Evolutionary conservation across 2,888 invertebrate species (phyloP), one percentile per base, ranked within the genome.

Genomic region (Buathra laborator): DNA sequence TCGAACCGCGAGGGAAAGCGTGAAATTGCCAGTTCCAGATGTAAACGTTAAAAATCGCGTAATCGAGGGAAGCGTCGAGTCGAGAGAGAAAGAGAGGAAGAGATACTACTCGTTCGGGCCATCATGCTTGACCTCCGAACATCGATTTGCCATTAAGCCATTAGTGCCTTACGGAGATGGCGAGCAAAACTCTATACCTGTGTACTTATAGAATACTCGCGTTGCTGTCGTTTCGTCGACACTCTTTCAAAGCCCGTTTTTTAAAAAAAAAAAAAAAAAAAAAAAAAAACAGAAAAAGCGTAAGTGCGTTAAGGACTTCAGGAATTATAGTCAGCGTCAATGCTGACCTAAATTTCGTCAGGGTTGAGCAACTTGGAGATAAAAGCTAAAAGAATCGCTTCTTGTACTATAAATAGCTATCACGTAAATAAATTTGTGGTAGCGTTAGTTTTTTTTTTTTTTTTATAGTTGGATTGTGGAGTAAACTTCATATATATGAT

Each of bases 141-240:
- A 92, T 89, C 90, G 90, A 90, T 90, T 90, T 86, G 89, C 92
- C 92, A 92, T 92, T 92, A 92, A 91, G 90, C 89, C 89, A 91
- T 91, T 91, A 91, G 88, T 88, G 83, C 71, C 79, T 53, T n/a
- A 56, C 48, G 74, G 14, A 67, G 83, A 64, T 76, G 75, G 24
- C 62, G 76, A 59, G 72, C 70, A 70, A 68, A 77, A 67, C 29
- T 37, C 37, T 37, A 37, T 37, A 37, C 24, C 12, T 16, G 71
- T 51, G 51, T 80, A 48, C 53, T 43, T 80, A 70, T 44, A 71
- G 44, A 59, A 75, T 19, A n/a, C 37, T 37, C 37, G 75, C 37
- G 37, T 6, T 24, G 32, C 51, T 53, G 59, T 43, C 43, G 43
- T 37, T 43, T 43, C 10, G 3, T 43, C 43, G 19, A 66, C 66